These are phyloP conservation scores for Cairina moschata DNA, from an alignment of 2,113 vertebrate genomes.

Conservation along the genomic window DNA sequence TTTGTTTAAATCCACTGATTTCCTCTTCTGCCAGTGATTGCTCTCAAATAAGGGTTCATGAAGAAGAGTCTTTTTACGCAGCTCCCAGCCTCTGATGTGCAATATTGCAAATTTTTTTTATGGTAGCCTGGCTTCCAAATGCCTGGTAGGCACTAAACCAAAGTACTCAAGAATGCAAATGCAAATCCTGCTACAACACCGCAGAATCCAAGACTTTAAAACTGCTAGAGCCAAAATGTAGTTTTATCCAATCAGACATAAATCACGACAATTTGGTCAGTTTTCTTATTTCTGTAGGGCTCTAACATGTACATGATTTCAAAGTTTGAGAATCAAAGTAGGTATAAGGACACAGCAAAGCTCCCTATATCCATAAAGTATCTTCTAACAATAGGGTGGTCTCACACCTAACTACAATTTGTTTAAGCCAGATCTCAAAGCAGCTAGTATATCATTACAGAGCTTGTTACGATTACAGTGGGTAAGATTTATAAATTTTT, in stretches of 20 bases:
- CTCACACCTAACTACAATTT: background rate
- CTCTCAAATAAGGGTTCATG: background rate
- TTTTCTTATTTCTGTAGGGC: background rate
- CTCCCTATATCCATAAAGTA: background rate
- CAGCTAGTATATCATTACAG: background rate
- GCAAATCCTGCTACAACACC: background rate
- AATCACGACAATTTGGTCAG: background rate
- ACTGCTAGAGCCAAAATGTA: background rate
- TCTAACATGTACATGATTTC: background rate
- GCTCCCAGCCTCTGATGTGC: background rate
- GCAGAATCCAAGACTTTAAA: background rate
- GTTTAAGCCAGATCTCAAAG: background rate
- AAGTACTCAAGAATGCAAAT: background rate
- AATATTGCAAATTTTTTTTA: background rate
- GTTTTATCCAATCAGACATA: background rate
- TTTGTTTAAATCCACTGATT: background rate
- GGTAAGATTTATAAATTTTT: background rate
- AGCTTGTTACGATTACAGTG: background rate
- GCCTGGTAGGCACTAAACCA: background rate
- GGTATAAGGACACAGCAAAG: fast-evolving
- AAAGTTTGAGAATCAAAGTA: background rate
- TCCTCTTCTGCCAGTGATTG: background rate
- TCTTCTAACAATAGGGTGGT: background rate
- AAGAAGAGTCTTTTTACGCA: background rate
- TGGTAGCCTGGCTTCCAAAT: background rate